phyloP scores from a whole-genome alignment of 2,888 invertebrate species.

The Deroplatys truncata region DNA sequence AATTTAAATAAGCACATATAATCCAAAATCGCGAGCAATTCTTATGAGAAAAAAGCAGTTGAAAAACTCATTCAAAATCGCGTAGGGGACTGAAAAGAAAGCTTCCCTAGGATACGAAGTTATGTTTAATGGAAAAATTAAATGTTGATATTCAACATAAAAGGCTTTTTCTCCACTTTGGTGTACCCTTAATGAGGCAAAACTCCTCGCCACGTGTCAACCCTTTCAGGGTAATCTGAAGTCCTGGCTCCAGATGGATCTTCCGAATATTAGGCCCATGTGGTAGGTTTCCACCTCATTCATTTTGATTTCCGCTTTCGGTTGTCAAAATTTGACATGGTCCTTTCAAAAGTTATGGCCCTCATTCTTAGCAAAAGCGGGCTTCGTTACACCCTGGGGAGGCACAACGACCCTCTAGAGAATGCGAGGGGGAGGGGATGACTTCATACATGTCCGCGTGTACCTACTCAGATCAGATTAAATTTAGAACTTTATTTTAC shows the following conservation, averaged over 20 bases:
- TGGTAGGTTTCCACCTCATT: background rate
- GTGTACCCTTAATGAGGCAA: too few species aligned
- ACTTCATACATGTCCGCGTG: background rate
- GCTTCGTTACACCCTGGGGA: background rate
- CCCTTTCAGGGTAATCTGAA: background rate
- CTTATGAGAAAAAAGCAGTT: too few species aligned
- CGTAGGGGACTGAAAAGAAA: too few species aligned
- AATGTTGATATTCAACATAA: too few species aligned
- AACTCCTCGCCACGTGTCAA: background rate
- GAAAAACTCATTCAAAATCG: too few species aligned
- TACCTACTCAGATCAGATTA: background rate
- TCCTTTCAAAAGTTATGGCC: background rate
- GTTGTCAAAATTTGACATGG: background rate
- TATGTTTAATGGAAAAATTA: too few species aligned
- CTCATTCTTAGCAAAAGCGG: background rate
- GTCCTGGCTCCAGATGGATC: background rate
- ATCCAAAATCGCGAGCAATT: too few species aligned
- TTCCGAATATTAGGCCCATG: background rate
- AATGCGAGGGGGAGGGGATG: background rate
- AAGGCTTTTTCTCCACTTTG: too few species aligned
- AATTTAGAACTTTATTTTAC: background rate
- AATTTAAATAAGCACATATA: too few species aligned
- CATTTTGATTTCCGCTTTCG: background rate
- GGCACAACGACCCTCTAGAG: background rate
- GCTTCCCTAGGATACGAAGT: too few species aligned